Evolutionary conservation across 2,888 invertebrate species (phyloP), one percentile per base, ranked within the genome.

Genomic region (Drosophila planitibia): DNA sequence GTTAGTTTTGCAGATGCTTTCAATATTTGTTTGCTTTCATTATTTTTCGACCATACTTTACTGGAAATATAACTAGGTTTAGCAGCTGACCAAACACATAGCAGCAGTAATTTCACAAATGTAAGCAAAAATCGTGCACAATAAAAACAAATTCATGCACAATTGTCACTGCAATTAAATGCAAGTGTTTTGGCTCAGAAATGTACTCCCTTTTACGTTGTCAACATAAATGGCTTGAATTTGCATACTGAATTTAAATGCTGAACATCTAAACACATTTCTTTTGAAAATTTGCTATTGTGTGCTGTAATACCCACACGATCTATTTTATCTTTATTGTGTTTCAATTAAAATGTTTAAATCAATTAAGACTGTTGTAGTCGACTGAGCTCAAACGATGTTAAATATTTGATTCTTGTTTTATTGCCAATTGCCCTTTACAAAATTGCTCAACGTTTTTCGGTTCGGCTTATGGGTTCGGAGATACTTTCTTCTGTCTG

Each of bases 21-120:
- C 2, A 70, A 72, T 59, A 69, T 72, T 66, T 60, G 37, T 64
- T 66, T 55, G 55, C 35, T 70, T 61, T 60, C 35, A 39, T 33
- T 64, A 19, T 51, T 64, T 55, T 33, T 51, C 1, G 16, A 37
- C 32, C 30, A 60, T 55, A 72, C 62, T 70, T 35, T 49, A 64
- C 41, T 47, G 41, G 25, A 58, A 57, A 67, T 44, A 39, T 4
- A 33, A n/a, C 53, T 32, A 30, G n/a, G 28, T 51, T 66, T 71
- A 74, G 63, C 77, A 85, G 70, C 81, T 86, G 77, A 57, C 53
- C 77, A 85, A 81, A 83, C 74, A 85, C 22, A 62, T 62, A 64
- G 52, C 30, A 41, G 54, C 61, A 66, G 41, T 61, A 30, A 30
- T 30, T 14, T 58, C 39, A 19, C 22, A 37, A 9, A 33, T 69